Base-by-base conservation (phyloP, 2,113 vertebrate species). In the Lycocorax pyrrhopterus region DNA sequence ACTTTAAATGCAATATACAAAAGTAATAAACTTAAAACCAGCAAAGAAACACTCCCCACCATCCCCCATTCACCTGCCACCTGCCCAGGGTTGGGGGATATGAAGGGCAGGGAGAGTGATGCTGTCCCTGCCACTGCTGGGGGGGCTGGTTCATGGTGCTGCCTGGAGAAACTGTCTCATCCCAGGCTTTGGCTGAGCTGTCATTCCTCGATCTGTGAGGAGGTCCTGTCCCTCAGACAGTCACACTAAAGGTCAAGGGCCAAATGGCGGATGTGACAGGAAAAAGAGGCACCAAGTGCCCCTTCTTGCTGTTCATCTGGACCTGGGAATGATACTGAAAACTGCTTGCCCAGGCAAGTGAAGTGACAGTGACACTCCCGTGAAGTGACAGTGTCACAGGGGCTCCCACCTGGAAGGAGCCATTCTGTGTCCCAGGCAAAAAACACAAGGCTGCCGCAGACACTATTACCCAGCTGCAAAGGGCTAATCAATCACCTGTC, bases 261-360 rank as follows among this genome's bases (percentile, higher is more conserved):
- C 16, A 14, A 22, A 49, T 0, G 0, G 3, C 7, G 13, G 9
- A 20, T 30, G 30, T 0, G 2, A 27, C 55, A 20, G 23, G 19
- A 14, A 39, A 16, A 12, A 7, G 39, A 64, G n/a, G n/a, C 3
- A 0, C 6, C 13, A 15, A 32, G 26, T 17, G 7, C 8, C 9
- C 10, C 15, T 29, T 25, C 1, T 0, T 5, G 3, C 2, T 18
- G 10, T 32, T 46, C 1, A 0, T 8, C 39, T 6, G 23, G 19
- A 8, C 72, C 32, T 32, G 12, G 15, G 47, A 46, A 32, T 9
- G 7, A 23, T 17, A 6, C 1, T 12, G 30, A 55, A 6, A 32
- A n/a, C 17, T 13, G 21, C 35, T 8, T 10, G 13, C 8, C 8
- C n/a, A 2, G 11, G 32, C 39, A 10, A 8, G 5, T 10, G 30